Evolutionary conservation across 92 coral and sea anemone genomes (phyloP).

Genomic region (Epizoanthus illoricatus): DNA sequence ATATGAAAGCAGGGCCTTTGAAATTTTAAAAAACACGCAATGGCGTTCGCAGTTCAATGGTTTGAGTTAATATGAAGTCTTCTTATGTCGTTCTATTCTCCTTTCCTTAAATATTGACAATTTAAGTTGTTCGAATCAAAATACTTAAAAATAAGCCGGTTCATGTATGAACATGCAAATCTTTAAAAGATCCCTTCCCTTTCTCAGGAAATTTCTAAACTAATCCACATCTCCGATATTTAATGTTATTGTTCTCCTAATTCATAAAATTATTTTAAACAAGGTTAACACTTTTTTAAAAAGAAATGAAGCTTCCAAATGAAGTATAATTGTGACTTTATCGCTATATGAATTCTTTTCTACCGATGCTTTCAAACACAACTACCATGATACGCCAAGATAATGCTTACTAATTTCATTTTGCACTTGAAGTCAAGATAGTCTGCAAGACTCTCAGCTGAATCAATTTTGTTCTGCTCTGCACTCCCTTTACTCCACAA

Average conservation of each 20-base stretch:
- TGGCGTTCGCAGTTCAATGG: too few relatives aligned
- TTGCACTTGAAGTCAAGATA: neutral
- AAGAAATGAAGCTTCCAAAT: neutral
- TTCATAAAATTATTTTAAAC: neutral
- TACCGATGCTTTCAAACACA: conserved; percentile 8
- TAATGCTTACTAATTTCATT: neutral
- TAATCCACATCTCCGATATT: too few relatives aligned
- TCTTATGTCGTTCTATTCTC: neutral
- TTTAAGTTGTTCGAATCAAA: neutral
- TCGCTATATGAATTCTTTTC: neutral
- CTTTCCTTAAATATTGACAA: neutral
- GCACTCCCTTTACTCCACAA: neutral
- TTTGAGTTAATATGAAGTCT: neutral
- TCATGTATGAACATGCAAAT: neutral
- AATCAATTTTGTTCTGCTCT: neutral
- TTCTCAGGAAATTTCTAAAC: neutral
- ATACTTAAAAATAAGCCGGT: conserved; percentile 6
- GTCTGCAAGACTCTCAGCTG: neutral
- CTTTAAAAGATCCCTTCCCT: neutral
- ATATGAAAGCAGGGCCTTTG: neutral
- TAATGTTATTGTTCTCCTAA: neutral
- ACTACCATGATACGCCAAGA: neutral
- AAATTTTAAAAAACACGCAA: too few relatives aligned
- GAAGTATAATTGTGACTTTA: neutral
- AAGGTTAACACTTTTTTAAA: neutral